Evolutionary conservation across 2,113 vertebrate genomes (phyloP).

Genomic region (Lophius piscatorius): DNA sequence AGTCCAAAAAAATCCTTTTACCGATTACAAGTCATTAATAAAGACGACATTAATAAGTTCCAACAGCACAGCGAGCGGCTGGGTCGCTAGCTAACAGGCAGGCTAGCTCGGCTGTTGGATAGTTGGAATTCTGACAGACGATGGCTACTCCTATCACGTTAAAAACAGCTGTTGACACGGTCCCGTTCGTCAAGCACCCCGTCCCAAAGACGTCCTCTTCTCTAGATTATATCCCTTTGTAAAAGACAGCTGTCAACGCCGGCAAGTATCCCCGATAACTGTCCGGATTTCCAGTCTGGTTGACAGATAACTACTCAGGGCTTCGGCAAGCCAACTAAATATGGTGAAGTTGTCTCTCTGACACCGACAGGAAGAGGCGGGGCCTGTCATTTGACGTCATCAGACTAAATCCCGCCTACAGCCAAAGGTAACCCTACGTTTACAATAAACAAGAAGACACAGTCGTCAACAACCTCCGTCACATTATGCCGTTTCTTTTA

Average conservation of each 20-base stretch:
- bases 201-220: constrained; percentile 28
- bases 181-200: neutral
- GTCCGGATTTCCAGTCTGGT: constrained; percentile 49
- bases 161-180: constrained; percentile 48
- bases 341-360: constrained; percentile 80
- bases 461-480: neutral
- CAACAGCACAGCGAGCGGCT: constrained; percentile 1
- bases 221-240: constrained; percentile 5
- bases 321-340: constrained; percentile 78
- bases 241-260: constrained; percentile 39
- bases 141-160: constrained; percentile 58
- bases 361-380: constrained; percentile 78
- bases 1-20: constrained; percentile 37
- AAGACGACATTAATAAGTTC: constrained; percentile 32
- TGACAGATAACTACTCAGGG: constrained; percentile 72
- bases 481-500: too few species aligned
- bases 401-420: constrained; percentile 40
- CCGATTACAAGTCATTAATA: neutral
- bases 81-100: constrained; percentile 43
- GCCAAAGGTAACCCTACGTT: constrained; percentile 25
- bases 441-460: neutral
- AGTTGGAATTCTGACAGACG: constrained; percentile 66
- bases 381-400: constrained; percentile 61
- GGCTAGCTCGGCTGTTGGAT: constrained; percentile 53
- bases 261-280: constrained; percentile 31